Evolutionary conservation across 1,140 invertebrate genomes (phyloP).

Genomic region (Drosophila cardini): DNA sequence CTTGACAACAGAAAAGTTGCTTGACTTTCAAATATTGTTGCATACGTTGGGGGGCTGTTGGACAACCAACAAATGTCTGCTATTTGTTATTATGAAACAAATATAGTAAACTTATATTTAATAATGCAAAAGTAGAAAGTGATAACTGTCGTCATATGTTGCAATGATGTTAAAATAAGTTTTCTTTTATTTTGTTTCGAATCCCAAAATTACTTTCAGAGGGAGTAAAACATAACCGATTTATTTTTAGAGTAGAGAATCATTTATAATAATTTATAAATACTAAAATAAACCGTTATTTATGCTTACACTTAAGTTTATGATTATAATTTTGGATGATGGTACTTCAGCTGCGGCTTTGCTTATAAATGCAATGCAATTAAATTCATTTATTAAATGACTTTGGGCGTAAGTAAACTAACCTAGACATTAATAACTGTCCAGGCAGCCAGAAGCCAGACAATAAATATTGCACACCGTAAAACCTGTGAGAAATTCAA

Average conservation of each 20-base stretch:
- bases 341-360: not conserved
- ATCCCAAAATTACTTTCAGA: no score
- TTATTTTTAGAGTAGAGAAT: no score
- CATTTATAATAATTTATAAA: no score
- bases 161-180: no score
- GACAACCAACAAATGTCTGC: constrained; percentile 3
- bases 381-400: constrained; percentile 58
- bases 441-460: constrained; percentile 43
- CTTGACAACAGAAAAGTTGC: constrained; percentile 34
- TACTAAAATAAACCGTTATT: no score
- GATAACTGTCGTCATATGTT: no score
- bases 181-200: no score
- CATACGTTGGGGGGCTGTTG: constrained; percentile 18
- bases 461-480: constrained; percentile 66
- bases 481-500: constrained; percentile 76
- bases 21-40: constrained; percentile 23
- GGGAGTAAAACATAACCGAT: no score
- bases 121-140: no score
- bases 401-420: constrained; percentile 37
- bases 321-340: not conserved
- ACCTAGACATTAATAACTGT: constrained; percentile 68
- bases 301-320: no score
- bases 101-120: not conserved
- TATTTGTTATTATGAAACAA: constrained; percentile 20
- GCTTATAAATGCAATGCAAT: constrained; percentile 26